Conservation (phyloP, 2,113 vertebrate genomes). For the Calyptommatus sinebrachiatus region DNA sequence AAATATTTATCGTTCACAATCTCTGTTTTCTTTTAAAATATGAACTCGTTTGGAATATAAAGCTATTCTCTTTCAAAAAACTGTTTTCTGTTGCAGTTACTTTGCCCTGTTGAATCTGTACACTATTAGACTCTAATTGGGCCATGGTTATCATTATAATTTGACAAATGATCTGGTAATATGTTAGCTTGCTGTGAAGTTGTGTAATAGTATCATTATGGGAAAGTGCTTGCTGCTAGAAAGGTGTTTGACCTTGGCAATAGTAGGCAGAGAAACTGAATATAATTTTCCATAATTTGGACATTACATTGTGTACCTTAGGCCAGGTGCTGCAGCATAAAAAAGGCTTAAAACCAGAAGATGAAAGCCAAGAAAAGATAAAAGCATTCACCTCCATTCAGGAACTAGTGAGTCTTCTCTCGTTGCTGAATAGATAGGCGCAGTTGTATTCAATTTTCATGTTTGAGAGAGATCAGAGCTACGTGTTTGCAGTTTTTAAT, state of each 20-base stretch:
- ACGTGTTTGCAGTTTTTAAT: too few species aligned
- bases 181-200: neutral
- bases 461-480: neutral
- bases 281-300: neutral
- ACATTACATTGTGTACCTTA: neutral
- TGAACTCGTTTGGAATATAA: neutral
- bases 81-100: neutral
- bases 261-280: neutral
- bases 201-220: neutral
- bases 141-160: neutral
- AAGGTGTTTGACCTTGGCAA: neutral
- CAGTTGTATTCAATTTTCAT: neutral
- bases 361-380: conserved; percentile 15
- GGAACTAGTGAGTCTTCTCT: neutral
- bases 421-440: neutral
- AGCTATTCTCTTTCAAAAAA: neutral
- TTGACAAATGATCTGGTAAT: conserved; percentile 1
- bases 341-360: conserved; percentile 3
- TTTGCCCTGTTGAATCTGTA: neutral
- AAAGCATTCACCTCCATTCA: conserved; percentile 5
- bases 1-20: neutral
- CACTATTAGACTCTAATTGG: conserved; percentile 2
- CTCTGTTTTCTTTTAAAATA: neutral
- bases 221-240: neutral
- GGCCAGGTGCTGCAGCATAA: neutral